Evolutionary conservation across 1,140 invertebrate species (phyloP), one percentile per base, ranked within the genome.

Genomic region (Alviniconcha marisindica): DNA sequence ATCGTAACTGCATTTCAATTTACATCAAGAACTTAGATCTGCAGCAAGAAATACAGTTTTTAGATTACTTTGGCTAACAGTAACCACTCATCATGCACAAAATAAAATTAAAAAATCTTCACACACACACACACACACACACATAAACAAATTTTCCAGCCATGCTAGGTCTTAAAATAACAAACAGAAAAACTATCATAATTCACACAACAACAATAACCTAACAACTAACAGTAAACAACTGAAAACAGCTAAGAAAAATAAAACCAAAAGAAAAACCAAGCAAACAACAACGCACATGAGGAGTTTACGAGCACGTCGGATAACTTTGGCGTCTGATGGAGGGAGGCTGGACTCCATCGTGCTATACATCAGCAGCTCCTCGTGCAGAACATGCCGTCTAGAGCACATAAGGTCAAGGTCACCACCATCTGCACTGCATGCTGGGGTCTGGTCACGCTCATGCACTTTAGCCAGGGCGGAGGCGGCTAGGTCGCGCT

Each of bases 241-340:
- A 33, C 12, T 12, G 14, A 28, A 66, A 31, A 10, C 5, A 33
- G 31, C 24, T 31, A 31, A 66, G 3, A 66, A 66, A 66, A 5
- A 42, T 3, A 21, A 40, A 74, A 74, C 24, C 21, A 63, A 12
- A 74, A 40, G 21, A 18, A 42, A 74, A 21, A 42, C 71, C n/a
- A 40, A 42, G 21, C 38, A 42, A 5, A 48, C 44, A 48, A 54
- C 78, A 78, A 87, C 86, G 66, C 84, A 87, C 86, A 84, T 85
- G 78, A 87, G 82, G 31, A 87, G 82, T 44, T 84, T 87, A 31
- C 79, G 76, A 51, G 86, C 84, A 51, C 79, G 81, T 24, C 86
- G 86, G 38, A 87, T 87, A 51, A 85, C 83, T 42, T 77, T 81
- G 56, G 79, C 77, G 24, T 87, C 84, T 14, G 79, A 78, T 2